Percentiles rank a stretch among this genome's conserved stretches.
Evolutionary conservation across 2,888 invertebrate genomes (phyloP).

Genomic region (Drosophila austrosaltans): DNA sequence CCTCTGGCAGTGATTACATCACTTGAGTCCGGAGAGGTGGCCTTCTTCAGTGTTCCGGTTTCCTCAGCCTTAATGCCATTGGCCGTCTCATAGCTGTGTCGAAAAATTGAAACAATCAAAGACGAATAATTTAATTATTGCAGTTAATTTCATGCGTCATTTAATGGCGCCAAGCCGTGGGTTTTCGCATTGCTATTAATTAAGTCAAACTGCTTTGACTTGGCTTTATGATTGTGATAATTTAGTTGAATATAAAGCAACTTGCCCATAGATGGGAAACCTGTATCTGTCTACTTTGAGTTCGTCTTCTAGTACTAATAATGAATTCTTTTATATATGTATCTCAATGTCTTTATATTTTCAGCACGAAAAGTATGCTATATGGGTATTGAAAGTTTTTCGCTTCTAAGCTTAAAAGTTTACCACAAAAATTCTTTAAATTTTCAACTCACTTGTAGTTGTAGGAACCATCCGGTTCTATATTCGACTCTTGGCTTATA

Average conservation of each 20-base stretch:
- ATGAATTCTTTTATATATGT: neutral
- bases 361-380: neutral
- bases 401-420: neutral
- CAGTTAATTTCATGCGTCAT: conserved; percentile 33
- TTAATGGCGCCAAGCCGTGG: conserved; percentile 56
- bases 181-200: conserved; percentile 54
- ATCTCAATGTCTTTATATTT: neutral
- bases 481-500: conserved; percentile 88
- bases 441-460: conserved; percentile 86
- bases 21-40: conserved; percentile 87
- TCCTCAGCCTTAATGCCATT: conserved; percentile 93
- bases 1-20: conserved; percentile 89
- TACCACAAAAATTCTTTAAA: neutral
- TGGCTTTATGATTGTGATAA: conserved; percentile 18
- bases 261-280: neutral
- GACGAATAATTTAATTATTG: conserved; percentile 51
- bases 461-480: conserved; percentile 89
- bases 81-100: conserved; percentile 89
- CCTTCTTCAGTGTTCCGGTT: conserved; percentile 89
- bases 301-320: neutral
- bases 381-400: neutral
- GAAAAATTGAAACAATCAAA: conserved; percentile 4
- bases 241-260: conserved; percentile 24
- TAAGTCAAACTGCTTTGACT: conserved; percentile 40
- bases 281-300: neutral